phyloP scores from a whole-genome alignment of 1,140 invertebrate species.

The Aphidius gifuensis region DNA sequence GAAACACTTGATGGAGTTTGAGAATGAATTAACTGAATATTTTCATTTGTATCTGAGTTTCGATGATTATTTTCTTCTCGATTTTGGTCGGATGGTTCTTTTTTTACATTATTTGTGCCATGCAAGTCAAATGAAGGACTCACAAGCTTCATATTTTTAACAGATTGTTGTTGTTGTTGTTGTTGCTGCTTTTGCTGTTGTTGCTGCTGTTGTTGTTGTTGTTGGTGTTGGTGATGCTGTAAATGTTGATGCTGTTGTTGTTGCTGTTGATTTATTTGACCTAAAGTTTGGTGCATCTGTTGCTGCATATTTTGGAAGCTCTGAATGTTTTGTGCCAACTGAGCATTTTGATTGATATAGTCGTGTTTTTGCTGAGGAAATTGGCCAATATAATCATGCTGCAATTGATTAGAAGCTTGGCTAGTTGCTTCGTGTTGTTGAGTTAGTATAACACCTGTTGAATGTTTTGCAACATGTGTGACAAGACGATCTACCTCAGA shows the following conservation, averaged over 20 bases:
- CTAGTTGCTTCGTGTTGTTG: constrained; percentile 46
- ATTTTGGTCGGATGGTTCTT: constrained; percentile 52
- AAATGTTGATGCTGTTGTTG: constrained; percentile 25
- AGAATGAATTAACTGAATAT: constrained; percentile 23
- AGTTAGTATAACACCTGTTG: constrained; percentile 56
- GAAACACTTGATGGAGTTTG: constrained; percentile 20
- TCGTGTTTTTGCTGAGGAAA: constrained; percentile 49
- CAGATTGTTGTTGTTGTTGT: constrained; percentile 24
- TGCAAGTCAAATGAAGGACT: constrained; percentile 32
- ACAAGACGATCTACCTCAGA: constrained; percentile 67
- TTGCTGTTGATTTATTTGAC: constrained; percentile 41
- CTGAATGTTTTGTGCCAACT: constrained; percentile 49
- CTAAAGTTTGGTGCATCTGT: constrained; percentile 49
- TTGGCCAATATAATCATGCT: constrained; percentile 45
- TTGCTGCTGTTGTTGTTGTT: constrained; percentile 16
- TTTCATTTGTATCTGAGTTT: constrained; percentile 30
- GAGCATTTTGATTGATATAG: constrained; percentile 48
- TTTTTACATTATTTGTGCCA: constrained; percentile 42
- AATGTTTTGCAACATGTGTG: constrained; percentile 70
- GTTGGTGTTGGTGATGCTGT: constrained; percentile 22
- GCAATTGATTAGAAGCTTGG: constrained; percentile 27
- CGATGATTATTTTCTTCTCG: constrained; percentile 35
- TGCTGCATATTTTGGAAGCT: constrained; percentile 51
- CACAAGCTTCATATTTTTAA: constrained; percentile 46
- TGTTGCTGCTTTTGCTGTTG: constrained; percentile 17